These are phyloP conservation scores for fruit fly (Drosophila melanogaster) DNA, from an alignment of 1,140 invertebrate genomes.

Conservation along the genomic window DNA sequence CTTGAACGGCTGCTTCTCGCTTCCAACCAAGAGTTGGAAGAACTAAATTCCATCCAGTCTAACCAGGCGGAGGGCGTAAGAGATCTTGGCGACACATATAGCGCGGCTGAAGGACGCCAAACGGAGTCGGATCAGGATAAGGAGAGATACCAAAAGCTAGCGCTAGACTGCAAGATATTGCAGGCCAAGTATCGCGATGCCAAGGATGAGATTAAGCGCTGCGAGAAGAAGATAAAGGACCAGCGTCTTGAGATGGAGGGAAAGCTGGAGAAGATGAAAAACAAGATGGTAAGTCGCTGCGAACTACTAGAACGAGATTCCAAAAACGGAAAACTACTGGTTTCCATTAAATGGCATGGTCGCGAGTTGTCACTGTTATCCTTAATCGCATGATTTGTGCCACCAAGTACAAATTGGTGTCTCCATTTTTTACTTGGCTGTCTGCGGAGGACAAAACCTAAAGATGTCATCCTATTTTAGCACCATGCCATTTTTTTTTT, in stretches of 20 bases:
- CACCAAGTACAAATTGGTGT: constrained; percentile 6
- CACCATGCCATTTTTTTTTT: constrained; percentile 9
- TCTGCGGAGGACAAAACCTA: too few species aligned
- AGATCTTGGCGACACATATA: constrained; percentile 11
- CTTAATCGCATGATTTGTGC: neutral
- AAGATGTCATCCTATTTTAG: neutral
- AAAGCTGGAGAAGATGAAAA: constrained; percentile 89
- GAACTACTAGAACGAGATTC: neutral
- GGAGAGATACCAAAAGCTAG: constrained; percentile 8
- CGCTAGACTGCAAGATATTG: constrained; percentile 69
- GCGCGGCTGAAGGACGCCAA: constrained; percentile 1
- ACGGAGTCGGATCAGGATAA: neutral
- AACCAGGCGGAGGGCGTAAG: neutral
- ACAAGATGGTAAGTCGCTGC: constrained; percentile 88
- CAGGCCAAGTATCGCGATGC: constrained; percentile 70
- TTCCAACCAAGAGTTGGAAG: constrained; percentile 2
- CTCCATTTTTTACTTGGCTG: neutral
- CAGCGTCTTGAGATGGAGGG: constrained; percentile 87
- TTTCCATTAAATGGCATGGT: constrained; percentile 4
- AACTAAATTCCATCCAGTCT: neutral
- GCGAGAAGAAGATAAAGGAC: constrained; percentile 85
- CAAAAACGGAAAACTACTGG: neutral
- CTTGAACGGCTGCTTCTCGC: constrained; percentile 8
- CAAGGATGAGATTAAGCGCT: constrained; percentile 54
- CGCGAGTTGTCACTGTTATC: too few species aligned